Conservation (phyloP, 2,797 vertebrate species). For the Aotus griseimembra region DNA sequence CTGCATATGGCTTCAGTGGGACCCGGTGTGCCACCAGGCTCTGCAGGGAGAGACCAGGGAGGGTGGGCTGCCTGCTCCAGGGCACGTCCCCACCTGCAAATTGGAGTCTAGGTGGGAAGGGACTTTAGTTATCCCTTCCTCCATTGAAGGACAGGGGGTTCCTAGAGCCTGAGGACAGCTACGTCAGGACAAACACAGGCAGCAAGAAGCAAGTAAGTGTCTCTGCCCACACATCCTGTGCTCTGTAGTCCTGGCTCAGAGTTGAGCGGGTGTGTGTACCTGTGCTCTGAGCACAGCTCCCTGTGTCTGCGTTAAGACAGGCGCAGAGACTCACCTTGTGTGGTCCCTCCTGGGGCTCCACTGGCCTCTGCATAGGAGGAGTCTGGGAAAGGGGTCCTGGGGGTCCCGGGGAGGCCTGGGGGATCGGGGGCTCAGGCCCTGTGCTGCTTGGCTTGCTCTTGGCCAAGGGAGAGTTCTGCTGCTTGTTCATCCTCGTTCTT, state of each 20-base stretch:
- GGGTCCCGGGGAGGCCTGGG: conserved; percentile 91
- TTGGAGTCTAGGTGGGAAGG: conserved; percentile 22
- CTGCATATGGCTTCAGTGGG: conserved; percentile 94
- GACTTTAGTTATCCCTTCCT: neutral
- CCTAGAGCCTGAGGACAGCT: neutral
- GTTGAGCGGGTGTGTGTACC: neutral
- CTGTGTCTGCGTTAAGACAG: neutral
- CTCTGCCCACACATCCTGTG: neutral
- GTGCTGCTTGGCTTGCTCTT: conserved; percentile 90
- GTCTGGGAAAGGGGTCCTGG: conserved; percentile 90
- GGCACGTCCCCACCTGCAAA: neutral
- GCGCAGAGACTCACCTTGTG: conserved; percentile 89
- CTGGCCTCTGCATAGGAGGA: conserved; percentile 95
- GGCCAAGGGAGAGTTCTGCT: conserved; percentile 91
- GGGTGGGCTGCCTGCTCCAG: conserved; percentile 35
- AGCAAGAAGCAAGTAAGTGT: neutral
- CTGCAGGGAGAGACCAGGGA: conserved; percentile 83
- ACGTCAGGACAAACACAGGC: neutral
- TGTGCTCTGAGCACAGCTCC: neutral
- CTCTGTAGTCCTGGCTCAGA: neutral
- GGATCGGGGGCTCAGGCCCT: conserved; percentile 89
- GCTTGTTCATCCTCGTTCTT: conserved; percentile 93
- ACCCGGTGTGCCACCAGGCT: conserved; percentile 96
- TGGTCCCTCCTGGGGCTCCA: conserved; percentile 94
- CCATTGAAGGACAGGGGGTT: neutral